These are phyloP conservation scores for Crocuta crocuta DNA, from an alignment of 2,113 vertebrate genomes.

Conservation along the genomic window DNA sequence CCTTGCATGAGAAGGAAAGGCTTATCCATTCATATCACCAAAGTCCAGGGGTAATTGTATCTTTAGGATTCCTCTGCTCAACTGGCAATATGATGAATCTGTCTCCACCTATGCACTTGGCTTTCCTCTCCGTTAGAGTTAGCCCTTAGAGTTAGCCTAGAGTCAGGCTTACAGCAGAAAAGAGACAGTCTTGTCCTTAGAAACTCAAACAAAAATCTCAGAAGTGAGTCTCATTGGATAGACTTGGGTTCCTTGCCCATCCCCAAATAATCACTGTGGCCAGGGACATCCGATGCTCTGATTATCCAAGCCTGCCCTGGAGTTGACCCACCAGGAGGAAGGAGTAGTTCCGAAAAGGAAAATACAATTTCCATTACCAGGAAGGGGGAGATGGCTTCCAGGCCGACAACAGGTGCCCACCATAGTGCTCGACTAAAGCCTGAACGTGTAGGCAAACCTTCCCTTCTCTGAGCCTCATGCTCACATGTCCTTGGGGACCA, in stretches of 20 bases:
- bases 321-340: background rate
- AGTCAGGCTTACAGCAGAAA: background rate
- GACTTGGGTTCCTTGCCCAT: background rate
- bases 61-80: background rate
- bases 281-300: background rate
- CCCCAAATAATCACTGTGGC: background rate
- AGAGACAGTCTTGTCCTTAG: background rate
- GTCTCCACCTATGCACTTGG: background rate
- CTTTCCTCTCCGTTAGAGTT: background rate
- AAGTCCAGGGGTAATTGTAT: background rate
- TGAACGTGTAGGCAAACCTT: background rate
- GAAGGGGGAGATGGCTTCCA: background rate
- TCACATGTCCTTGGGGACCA: background rate
- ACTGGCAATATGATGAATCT: background rate
- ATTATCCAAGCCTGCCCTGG: background rate
- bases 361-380: background rate
- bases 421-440: background rate
- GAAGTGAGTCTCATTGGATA: background rate
- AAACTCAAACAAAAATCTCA: background rate
- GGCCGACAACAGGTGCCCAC: background rate
- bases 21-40: accelerated
- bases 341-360: background rate
- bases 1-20: background rate
- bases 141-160: background rate
- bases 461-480: background rate